Conservation (phyloP, 2,113 vertebrate genomes). For the Platysteira castanea region DNA sequence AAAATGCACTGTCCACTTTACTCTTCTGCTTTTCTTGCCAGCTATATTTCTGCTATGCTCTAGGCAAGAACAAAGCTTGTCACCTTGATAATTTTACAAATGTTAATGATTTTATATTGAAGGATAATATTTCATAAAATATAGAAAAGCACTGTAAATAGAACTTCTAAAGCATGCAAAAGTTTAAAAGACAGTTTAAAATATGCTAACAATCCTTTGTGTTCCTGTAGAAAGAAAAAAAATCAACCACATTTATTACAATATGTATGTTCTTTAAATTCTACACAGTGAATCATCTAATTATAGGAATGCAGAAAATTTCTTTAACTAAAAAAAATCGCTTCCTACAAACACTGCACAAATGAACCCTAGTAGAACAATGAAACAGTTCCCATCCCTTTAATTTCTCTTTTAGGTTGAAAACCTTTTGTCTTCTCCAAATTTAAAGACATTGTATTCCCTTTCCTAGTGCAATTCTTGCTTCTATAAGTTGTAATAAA, state of each 20-base stretch:
- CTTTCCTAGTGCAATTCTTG: neutral
- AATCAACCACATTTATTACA: neutral
- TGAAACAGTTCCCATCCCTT: neutral
- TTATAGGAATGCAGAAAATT: neutral
- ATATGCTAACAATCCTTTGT: neutral
- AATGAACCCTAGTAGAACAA: neutral
- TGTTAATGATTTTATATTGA: neutral
- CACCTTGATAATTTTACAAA: neutral
- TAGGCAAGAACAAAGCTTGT: neutral
- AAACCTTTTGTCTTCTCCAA: neutral
- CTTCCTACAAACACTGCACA: neutral
- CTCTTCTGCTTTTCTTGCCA: neutral
- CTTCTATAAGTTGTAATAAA: neutral
- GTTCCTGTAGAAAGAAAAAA: neutral
- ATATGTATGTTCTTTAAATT: neutral
- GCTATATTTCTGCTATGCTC: neutral
- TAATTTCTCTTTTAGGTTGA: neutral
- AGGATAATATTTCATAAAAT: neutral
- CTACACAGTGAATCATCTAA: neutral
- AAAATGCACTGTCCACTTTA: neutral
- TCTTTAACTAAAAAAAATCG: neutral
- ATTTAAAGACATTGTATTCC: neutral
- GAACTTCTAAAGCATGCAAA: neutral
- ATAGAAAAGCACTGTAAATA: neutral
- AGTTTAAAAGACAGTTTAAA: neutral